These are phyloP conservation scores for Eubasilissa regina DNA, from an alignment of 1,140 invertebrate genomes.

Conservation along the genomic window DNA sequence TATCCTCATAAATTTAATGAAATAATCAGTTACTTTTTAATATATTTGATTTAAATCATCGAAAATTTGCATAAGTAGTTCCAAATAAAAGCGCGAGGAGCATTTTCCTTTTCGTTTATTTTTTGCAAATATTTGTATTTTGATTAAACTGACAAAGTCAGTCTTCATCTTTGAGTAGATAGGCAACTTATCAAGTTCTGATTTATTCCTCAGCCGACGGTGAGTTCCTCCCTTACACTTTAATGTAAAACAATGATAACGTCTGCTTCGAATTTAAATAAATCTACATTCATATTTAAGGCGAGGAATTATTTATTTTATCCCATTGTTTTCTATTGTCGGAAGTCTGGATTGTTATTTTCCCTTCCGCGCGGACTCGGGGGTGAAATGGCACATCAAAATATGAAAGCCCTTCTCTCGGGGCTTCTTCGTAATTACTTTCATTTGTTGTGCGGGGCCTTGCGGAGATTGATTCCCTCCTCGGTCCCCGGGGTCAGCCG, in stretches of 20 bases:
- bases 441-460: conserved; percentile 35
- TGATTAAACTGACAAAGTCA: conserved; percentile 49
- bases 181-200: conserved; percentile 54
- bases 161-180: conserved; percentile 10
- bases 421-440: conserved; percentile 40
- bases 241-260: conserved; percentile 58
- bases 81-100: background rate
- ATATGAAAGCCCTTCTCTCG: conserved; percentile 39
- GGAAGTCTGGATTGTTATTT: conserved; percentile 51
- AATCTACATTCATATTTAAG: conserved; percentile 56
- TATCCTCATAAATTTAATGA: too few relatives aligned
- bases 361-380: conserved; percentile 30
- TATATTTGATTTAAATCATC: too few relatives aligned
- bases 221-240: conserved; percentile 53
- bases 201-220: conserved; percentile 51
- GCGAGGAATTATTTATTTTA: conserved; percentile 51
- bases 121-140: conserved; percentile 40
- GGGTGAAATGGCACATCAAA: conserved; percentile 47
- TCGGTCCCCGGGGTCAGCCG: conserved; percentile 24
- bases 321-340: conserved; percentile 54
- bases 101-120: background rate
- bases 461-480: conserved; percentile 40
- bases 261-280: conserved; percentile 56
- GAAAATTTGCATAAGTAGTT: too few relatives aligned
- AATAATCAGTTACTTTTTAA: too few relatives aligned